Base-by-base conservation (phyloP, 2,113 vertebrate genomes). In the Pluvianellus socialis region DNA sequence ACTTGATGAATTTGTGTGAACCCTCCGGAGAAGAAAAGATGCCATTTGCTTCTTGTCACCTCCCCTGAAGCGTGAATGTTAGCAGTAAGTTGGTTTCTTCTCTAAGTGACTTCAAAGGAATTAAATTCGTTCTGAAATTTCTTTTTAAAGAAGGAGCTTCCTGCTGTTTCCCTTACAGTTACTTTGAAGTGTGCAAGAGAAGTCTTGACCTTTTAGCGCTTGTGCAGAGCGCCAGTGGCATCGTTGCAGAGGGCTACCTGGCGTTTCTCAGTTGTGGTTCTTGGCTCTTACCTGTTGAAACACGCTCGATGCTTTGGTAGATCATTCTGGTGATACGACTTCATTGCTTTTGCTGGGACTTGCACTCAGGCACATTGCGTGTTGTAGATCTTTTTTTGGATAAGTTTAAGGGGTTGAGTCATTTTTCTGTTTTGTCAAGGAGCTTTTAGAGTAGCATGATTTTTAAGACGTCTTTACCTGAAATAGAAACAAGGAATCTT, bases 271-370 rank as follows among this genome's bases (percentile, higher is more conserved):
- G 10, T 15, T 11, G 32, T 35, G 66, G 18, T 30, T 38, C 75
- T 38, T 38, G 55, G 33, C 5, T 1, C 2, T 0, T 63, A 22
- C 14, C 49, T 72, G 47, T 49, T 53, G 55, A 22, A 56, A 10
- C 27, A 9, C 7, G 1, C 55, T 20, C 0, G 0, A 5, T 40
- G 27, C 62, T 58, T 42, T 30, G 44, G 30, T 23, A 2, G 12
- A 6, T 38, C 5, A 1, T 50, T 55, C 50, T 55, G 52, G 14
- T 49, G 61, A 3, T 59, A 5, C 4, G 24, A 22, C 33, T 32
- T 35, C 10, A 3, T 7, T 32, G 63, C 62, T 42, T 67, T 44
- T 52, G 49, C 61, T 61, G 12, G 35, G 52, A 11, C 61, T 65
- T 19, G 68, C 38, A 7, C 26, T 56, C 20, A 4, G 49, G 50